These are phyloP conservation scores for Microctonus brassicae DNA, from an alignment of 2,888 invertebrate genomes.

Conservation along the genomic window DNA sequence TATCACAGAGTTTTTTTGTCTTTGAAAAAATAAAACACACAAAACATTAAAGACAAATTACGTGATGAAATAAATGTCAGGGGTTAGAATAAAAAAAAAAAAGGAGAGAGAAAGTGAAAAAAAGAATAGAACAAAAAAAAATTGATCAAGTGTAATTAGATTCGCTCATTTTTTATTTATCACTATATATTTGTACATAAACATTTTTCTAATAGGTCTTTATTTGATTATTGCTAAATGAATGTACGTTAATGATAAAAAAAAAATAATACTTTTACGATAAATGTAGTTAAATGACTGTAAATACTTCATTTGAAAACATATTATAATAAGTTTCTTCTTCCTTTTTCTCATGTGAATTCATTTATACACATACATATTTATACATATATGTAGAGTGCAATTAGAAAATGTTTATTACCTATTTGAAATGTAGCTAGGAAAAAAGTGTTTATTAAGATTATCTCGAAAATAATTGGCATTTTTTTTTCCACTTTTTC, in stretches of 20 bases:
- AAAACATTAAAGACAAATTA: not conserved
- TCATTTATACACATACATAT: not conserved
- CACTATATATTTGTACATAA: constrained; percentile 48
- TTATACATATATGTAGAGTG: not conserved
- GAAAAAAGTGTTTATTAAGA: too few species aligned
- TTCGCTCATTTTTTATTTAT: constrained; percentile 45
- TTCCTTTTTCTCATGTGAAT: not conserved
- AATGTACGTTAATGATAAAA: constrained; percentile 35
- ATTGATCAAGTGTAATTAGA: not conserved
- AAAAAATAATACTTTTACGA: constrained; percentile 35
- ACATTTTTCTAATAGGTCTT: constrained; percentile 43
- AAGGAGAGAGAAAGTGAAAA: not conserved
- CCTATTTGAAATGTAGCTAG: too few species aligned
- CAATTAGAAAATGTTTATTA: too few species aligned
- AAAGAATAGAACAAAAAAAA: not conserved
- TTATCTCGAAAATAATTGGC: constrained; percentile 1
- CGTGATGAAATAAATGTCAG: not conserved
- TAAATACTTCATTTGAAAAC: constrained; percentile 38
- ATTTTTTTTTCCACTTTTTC: constrained; percentile 13
- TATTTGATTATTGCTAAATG: constrained; percentile 42
- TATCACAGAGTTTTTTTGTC: constrained; percentile 4
- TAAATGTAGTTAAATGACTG: constrained; percentile 41
- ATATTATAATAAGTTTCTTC: not conserved
- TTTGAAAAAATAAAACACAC: not conserved
- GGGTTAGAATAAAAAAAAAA: not conserved